phyloP scores from a whole-genome alignment of 2,797 vertebrate species.

The Chaetodon trifasciatus region DNA sequence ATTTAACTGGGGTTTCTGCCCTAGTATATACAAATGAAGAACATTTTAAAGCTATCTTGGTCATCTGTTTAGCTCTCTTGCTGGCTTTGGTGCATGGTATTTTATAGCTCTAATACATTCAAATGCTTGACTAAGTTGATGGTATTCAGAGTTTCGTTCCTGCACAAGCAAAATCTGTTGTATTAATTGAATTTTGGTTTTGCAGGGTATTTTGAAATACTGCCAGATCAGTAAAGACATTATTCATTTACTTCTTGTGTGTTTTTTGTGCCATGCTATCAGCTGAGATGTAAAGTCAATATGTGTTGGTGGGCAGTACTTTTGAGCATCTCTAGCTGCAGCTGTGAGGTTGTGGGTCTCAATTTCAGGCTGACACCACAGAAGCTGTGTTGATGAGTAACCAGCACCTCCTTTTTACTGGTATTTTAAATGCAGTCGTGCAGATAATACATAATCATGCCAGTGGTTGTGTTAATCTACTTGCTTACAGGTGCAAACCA shows the following conservation, averaged over 20 bases:
- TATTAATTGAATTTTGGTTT: not conserved
- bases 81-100: not conserved
- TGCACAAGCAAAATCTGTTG: not conserved
- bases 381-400: slow-evolving; percentile 17
- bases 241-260: not conserved
- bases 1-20: too few species aligned
- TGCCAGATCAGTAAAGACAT: not conserved
- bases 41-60: not conserved
- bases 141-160: not conserved
- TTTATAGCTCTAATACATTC: not conserved
- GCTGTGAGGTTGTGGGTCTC: slow-evolving; percentile 23
- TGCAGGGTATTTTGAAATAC: slow-evolving; percentile 6
- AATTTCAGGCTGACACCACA: not conserved
- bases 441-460: slow-evolving; percentile 15
- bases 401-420: slow-evolving; percentile 16
- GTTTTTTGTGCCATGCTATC: slow-evolving; percentile 9
- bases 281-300: not conserved
- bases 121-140: not conserved
- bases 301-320: not conserved
- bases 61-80: not conserved
- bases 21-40: not conserved
- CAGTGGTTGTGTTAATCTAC: slow-evolving; percentile 18
- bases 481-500: slow-evolving; percentile 23
- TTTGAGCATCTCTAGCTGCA: slow-evolving; percentile 65
- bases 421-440: slow-evolving; percentile 6